Conservation (phyloP, 1,140 invertebrate species). For the Drosophila jambulina region DNA sequence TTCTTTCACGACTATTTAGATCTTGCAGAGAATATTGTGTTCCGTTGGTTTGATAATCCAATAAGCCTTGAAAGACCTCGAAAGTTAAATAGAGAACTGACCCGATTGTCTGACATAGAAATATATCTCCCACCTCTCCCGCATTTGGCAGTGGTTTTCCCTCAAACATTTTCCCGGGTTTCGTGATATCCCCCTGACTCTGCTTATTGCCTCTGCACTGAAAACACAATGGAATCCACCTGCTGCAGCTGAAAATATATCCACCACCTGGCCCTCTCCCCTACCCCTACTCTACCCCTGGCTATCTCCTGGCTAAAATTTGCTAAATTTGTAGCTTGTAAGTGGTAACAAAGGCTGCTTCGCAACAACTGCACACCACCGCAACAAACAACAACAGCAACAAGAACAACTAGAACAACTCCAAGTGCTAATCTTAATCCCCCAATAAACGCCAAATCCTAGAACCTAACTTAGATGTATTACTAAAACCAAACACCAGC, state of each 20-base stretch:
- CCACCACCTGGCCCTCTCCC: slow-evolving; percentile 1
- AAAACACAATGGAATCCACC: slow-evolving; percentile 28
- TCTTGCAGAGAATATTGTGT: slow-evolving; percentile 1
- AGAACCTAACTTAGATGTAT: slow-evolving; percentile 44
- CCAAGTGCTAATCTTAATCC: slow-evolving; percentile 30
- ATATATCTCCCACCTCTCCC: not conserved
- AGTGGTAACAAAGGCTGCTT: slow-evolving; percentile 61
- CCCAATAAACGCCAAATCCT: slow-evolving; percentile 7
- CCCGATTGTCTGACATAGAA: not conserved
- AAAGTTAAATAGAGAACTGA: not conserved
- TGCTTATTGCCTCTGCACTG: slow-evolving; percentile 43
- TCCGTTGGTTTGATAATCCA: slow-evolving; percentile 1
- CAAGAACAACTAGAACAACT: slow-evolving; percentile 32
- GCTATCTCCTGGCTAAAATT: slow-evolving; percentile 31
- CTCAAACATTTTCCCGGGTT: slow-evolving; percentile 1
- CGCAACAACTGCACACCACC: slow-evolving; percentile 60
- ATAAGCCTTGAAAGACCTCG: not conserved
- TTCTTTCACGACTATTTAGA: not conserved
- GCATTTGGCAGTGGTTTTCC: slow-evolving; percentile 19
- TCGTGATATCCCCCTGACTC: slow-evolving; percentile 10
- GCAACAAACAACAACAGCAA: slow-evolving; percentile 44
- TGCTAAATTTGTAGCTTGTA: slow-evolving; percentile 40
- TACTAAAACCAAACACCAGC: slow-evolving; percentile 33
- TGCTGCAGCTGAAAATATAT: slow-evolving; percentile 25
- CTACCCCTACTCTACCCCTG: not conserved